phyloP scores from a whole-genome alignment of 2,888 invertebrate species.

The Campaea margaritaria region DNA sequence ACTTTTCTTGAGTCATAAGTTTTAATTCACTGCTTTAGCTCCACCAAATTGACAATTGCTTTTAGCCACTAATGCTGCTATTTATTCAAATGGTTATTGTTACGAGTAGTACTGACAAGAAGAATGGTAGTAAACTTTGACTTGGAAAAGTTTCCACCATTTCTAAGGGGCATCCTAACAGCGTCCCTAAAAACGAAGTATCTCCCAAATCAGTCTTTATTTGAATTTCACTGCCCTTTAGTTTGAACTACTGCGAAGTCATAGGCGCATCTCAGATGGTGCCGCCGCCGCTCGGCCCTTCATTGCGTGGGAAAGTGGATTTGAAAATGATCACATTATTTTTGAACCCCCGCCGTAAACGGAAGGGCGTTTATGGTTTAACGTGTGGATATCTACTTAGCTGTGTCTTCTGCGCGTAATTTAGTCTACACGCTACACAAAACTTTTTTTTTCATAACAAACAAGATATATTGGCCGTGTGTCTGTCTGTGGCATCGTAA shows the following conservation, averaged over 20 bases:
- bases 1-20: background rate
- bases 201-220: conserved; percentile 18
- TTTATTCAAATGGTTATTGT: conserved; percentile 32
- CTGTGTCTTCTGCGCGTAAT: too few species aligned
- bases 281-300: too few species aligned
- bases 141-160: conserved; percentile 3
- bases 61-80: conserved; percentile 30
- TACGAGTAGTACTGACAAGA: conserved; percentile 10
- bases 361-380: too few species aligned
- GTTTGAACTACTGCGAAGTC: background rate
- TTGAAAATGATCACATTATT: too few species aligned
- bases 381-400: too few species aligned
- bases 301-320: too few species aligned
- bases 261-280: too few species aligned
- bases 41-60: conserved; percentile 28
- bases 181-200: conserved; percentile 19
- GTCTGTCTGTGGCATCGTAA: too few species aligned
- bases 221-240: conserved; percentile 17
- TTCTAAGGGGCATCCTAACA: conserved; percentile 2
- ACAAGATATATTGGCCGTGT: too few species aligned
- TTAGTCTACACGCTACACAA: too few species aligned
- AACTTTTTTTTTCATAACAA: too few species aligned
- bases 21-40: background rate
- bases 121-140: conserved; percentile 10
- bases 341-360: too few species aligned